phyloP scores from a whole-genome alignment of 1,140 invertebrate species.

The Gryon sp. region DNA sequence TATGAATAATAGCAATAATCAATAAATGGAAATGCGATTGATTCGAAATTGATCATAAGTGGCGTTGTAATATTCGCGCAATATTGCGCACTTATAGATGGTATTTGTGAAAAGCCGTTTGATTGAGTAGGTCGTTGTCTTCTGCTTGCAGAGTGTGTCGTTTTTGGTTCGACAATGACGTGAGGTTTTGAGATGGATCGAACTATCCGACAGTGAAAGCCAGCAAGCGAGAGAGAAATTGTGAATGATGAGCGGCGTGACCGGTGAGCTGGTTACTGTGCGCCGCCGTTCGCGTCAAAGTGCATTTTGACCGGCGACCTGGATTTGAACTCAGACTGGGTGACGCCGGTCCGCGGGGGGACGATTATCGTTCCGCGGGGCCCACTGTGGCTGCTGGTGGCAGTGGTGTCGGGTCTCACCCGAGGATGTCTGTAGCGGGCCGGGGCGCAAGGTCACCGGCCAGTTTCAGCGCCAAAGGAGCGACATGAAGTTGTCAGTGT shows the following conservation, averaged over 20 bases:
- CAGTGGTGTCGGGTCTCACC: conserved; percentile 36
- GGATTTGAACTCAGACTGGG: conserved; percentile 17
- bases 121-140: conserved; percentile 1
- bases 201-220: conserved; percentile 23
- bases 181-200: conserved; percentile 22
- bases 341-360: conserved; percentile 1
- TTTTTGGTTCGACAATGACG: not conserved
- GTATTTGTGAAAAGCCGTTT: conserved; percentile 1
- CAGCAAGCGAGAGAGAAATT: no score
- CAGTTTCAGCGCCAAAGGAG: conserved; percentile 68
- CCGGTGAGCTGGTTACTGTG: not conserved
- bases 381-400: conserved; percentile 7
- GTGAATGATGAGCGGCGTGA: conserved; percentile 1
- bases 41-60: no score
- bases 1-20: no score
- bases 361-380: conserved; percentile 19
- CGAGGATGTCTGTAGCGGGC: conserved; percentile 66
- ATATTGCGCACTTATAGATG: no score
- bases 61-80: no score
- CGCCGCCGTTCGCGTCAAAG: not conserved
- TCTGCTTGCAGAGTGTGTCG: conserved; percentile 35
- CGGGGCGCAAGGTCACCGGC: conserved; percentile 65
- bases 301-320: conserved; percentile 42
- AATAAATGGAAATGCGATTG: no score
- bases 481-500: conserved; percentile 90